Conservation (phyloP, 2,797 vertebrate genomes). For the Bucorvus abyssinicus region DNA sequence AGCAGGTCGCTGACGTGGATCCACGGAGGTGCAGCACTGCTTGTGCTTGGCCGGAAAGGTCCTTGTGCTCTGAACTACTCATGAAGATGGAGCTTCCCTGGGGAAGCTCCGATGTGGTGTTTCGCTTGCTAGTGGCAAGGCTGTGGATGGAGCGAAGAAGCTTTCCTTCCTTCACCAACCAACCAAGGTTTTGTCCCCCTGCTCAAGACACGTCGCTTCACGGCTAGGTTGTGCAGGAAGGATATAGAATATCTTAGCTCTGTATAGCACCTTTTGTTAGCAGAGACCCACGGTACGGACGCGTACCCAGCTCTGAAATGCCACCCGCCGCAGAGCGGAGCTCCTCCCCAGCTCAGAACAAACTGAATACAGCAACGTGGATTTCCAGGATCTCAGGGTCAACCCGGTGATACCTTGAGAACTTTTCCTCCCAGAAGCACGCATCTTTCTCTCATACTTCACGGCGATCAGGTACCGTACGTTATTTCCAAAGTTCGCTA, state of each 20-base stretch:
- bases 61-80: background rate
- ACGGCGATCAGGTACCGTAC: background rate
- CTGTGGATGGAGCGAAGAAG: background rate
- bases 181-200: background rate
- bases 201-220: accelerated
- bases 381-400: background rate
- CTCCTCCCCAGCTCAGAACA: background rate
- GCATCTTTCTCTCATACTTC: background rate
- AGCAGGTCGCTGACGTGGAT: background rate
- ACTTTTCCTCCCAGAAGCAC: background rate
- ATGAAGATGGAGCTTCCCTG: background rate
- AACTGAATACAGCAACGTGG: background rate
- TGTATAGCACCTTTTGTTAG: background rate
- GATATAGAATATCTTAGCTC: background rate
- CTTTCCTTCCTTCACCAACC: background rate
- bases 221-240: background rate
- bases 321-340: background rate
- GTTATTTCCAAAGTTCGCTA: background rate
- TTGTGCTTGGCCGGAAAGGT: background rate
- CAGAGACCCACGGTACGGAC: background rate
- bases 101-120: background rate
- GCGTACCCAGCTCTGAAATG: background rate
- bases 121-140: background rate
- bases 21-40: background rate
- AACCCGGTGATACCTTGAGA: background rate